phyloP scores from a whole-genome alignment of 2,888 invertebrate species.

The Branchipolynoe longqiensis region DNA sequence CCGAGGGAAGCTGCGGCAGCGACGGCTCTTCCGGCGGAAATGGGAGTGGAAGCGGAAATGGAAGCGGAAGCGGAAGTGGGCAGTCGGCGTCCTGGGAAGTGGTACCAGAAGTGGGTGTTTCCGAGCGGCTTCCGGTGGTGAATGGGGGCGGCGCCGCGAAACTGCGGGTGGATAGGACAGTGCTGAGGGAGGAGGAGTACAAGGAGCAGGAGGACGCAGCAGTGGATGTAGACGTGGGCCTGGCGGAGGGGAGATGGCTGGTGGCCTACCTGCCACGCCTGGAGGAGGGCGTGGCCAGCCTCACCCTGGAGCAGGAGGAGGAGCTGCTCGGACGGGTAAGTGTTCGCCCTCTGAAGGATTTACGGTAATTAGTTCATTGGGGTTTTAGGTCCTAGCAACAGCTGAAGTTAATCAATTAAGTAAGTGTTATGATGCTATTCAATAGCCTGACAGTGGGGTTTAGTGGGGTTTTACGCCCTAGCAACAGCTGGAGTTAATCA shows the following conservation, averaged over 20 bases:
- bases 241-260: conserved; percentile 1
- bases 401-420: too few relatives aligned
- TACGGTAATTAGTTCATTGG: too few relatives aligned
- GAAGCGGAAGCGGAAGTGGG: too few relatives aligned
- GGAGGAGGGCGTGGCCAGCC: conserved; percentile 72
- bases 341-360: too few relatives aligned
- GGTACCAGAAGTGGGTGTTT: background rate
- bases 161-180: background rate
- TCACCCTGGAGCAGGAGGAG: conserved; percentile 74
- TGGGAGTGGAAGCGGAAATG: too few relatives aligned
- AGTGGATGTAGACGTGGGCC: background rate
- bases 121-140: background rate
- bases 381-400: too few relatives aligned
- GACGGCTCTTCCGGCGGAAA: background rate
- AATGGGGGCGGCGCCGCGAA: background rate
- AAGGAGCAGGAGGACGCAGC: background rate
- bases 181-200: background rate
- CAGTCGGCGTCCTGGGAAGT: conserved; percentile 44
- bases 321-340: conserved; percentile 74
- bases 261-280: conserved; percentile 75
- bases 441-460: too few relatives aligned
- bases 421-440: too few relatives aligned
- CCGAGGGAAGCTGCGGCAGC: conserved; percentile 27
- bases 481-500: too few relatives aligned
- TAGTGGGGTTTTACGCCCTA: too few relatives aligned